Percentiles rank a stretch among this genome's conserved stretches.
Evolutionary conservation across 2,888 invertebrate species (phyloP).

Genomic region (Tipula vernalis): DNA sequence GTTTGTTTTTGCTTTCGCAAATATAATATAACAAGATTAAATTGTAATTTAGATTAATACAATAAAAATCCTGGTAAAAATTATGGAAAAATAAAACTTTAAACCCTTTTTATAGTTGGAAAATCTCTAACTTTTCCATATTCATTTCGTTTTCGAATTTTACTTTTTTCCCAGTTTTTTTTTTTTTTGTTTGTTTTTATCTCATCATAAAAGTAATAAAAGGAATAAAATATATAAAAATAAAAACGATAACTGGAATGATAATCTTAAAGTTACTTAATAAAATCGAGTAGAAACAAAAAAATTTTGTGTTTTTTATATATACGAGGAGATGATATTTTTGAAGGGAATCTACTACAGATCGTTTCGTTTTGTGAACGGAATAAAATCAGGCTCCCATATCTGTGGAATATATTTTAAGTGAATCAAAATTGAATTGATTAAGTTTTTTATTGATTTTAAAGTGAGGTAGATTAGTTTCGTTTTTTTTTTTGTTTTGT

Average conservation of each 20-base stretch:
- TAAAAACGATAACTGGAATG: constrained; percentile 8
- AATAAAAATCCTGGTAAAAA: constrained; percentile 4
- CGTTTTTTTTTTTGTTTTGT: not conserved
- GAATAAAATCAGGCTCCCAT: not conserved
- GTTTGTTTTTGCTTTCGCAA: not conserved
- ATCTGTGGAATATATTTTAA: not conserved
- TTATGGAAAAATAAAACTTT: not conserved
- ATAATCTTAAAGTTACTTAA: constrained; percentile 9
- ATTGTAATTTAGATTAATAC: constrained; percentile 4
- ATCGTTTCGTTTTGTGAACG: not conserved
- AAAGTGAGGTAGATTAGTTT: constrained; percentile 4
- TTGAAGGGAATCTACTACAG: not conserved
- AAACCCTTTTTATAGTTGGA: constrained; percentile 4
- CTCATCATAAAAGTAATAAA: constrained; percentile 10
- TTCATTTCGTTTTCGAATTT: not conserved
- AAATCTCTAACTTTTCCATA: not conserved
- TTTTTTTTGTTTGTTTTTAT: constrained; percentile 6
- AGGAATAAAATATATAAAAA: constrained; percentile 7
- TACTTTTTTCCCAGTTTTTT: not conserved
- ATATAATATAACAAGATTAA: not conserved
- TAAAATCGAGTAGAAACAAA: not conserved
- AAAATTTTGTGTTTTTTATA: not conserved
- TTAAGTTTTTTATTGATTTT: not conserved
- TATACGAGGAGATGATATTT: not conserved
- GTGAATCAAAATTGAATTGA: constrained; percentile 4